Evolutionary conservation across 35 echinoderm and acorn worm species (phyloP), one percentile per base, ranked within the genome.

Genomic region (Ophiothrix spiculata): DNA sequence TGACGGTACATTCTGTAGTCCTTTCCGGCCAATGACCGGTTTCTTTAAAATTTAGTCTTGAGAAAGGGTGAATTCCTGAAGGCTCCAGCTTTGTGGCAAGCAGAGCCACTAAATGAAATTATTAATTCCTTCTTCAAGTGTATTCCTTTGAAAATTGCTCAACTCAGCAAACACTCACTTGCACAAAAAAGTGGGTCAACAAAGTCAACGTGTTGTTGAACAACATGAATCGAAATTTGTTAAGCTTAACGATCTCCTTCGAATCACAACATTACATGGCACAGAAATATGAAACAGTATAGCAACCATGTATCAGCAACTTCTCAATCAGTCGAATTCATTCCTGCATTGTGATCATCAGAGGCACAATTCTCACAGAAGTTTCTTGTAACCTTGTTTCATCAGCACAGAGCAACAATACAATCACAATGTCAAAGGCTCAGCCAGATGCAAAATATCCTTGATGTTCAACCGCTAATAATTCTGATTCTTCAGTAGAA

Each of bases 61-160:
- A 64, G 77, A 76, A 39, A 77, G 36, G 64, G 84, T 37, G 15
- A 77, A 25, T 46, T 23, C 33, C 77, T 86, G 39, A 36, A 23
- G 84, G 84, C 84, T 86, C 84, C 84, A 86, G 84, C 84, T 86
- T 86, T 86, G 37, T 42, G 39, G 79, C 79, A 15, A 28, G 29
- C 60, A 69, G 60, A 28, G 60, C 60, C 60, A 10, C 6, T 4
- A 15, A 69, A n/a, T 15, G 29, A n/a, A 69, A 69, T 15, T 12
- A 15, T 28, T 6, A 28, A n/a, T 28, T 69, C 29, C 1, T 10
- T 25, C 16, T 28, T 28, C 10, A 2, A 69, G 29, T 69, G 60
- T 15, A 69, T 4, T 69, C n/a, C n/a, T n/a, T n/a, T n/a, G n/a
- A n/a, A n/a, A n/a, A n/a, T n/a, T n/a, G n/a, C n/a, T n/a, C n/a